Conservation (phyloP, 1,140 invertebrate genomes). For the Bombus superbus region DNA sequence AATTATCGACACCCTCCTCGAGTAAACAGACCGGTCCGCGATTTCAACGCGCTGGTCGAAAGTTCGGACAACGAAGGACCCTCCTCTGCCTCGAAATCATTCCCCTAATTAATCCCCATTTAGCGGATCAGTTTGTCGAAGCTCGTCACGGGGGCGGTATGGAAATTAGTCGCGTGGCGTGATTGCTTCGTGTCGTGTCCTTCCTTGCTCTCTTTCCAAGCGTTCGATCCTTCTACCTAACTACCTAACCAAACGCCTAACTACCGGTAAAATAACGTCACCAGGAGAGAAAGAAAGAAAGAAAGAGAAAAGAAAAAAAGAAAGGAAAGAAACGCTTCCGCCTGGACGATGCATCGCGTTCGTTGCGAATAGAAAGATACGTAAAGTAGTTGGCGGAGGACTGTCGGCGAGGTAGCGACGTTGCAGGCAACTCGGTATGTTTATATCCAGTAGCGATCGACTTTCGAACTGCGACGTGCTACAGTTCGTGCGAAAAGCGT, state of each 20-base stretch:
- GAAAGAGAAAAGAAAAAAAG: too few relatives aligned
- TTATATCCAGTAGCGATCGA: background rate
- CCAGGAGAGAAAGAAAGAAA: background rate
- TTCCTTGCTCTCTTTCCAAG: background rate
- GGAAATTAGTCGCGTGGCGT: slow-evolving; percentile 45
- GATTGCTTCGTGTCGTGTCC: background rate
- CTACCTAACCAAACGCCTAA: background rate
- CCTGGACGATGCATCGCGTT: background rate
- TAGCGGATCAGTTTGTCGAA: slow-evolving; percentile 74
- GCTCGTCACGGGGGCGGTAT: slow-evolving; percentile 6
- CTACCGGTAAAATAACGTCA: background rate
- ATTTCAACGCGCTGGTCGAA: slow-evolving; percentile 8
- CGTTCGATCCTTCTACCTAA: background rate
- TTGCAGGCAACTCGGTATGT: background rate
- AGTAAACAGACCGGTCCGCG: slow-evolving; percentile 24
- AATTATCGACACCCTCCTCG: slow-evolving; percentile 44
- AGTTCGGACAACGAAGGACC: slow-evolving; percentile 25
- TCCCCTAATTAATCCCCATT: slow-evolving; percentile 77
- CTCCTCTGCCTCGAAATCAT: slow-evolving; percentile 57
- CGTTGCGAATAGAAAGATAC: background rate
- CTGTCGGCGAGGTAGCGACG: background rate
- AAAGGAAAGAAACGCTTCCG: background rate
- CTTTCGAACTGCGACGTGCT: background rate
- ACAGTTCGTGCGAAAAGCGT: background rate
- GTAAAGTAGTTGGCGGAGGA: background rate